A percentile compares a stretch with the other conserved stretches of the same genome.
Conservation (phyloP, 2,797 vertebrate species). For the Macroramphosus scolopax region DNA sequence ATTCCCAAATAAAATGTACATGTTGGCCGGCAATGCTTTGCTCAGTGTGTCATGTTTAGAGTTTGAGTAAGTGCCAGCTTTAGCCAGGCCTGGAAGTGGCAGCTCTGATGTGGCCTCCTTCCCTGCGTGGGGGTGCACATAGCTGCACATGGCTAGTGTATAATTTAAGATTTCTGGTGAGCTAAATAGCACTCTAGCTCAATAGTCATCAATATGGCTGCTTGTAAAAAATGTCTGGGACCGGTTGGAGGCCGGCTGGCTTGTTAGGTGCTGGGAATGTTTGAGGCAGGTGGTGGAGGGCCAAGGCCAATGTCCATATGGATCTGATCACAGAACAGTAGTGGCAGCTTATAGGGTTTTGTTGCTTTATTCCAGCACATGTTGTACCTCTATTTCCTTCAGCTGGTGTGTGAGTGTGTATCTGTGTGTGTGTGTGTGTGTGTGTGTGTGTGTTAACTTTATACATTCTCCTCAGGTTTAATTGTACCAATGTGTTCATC, state of each 20-base stretch:
- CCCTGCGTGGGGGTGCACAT: conserved; percentile 55
- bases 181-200: conserved; percentile 72
- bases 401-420: conserved; percentile 32
- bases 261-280: conserved; percentile 72
- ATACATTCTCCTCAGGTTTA: too few relatives aligned
- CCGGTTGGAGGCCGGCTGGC: conserved; percentile 63
- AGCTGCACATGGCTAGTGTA: conserved; percentile 66
- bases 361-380: conserved; percentile 59
- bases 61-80: conserved; percentile 49
- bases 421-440: conserved; percentile 8
- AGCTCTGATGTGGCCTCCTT: conserved; percentile 67
- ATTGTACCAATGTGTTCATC: too few relatives aligned
- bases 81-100: conserved; percentile 54
- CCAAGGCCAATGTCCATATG: conserved; percentile 74
- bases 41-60: conserved; percentile 41
- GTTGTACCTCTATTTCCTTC: conserved; percentile 53
- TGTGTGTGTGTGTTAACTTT: not conserved
- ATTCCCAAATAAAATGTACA: conserved; percentile 48
- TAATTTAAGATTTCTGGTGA: conserved; percentile 78
- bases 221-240: conserved; percentile 75
- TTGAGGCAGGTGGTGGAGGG: conserved; percentile 74
- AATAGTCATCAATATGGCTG: conserved; percentile 74
- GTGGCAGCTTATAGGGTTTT: conserved; percentile 71
- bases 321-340: conserved; percentile 83
- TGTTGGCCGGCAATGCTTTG: conserved; percentile 34